Conservation (phyloP, 1,140 invertebrate genomes). For the Formica selysi region DNA sequence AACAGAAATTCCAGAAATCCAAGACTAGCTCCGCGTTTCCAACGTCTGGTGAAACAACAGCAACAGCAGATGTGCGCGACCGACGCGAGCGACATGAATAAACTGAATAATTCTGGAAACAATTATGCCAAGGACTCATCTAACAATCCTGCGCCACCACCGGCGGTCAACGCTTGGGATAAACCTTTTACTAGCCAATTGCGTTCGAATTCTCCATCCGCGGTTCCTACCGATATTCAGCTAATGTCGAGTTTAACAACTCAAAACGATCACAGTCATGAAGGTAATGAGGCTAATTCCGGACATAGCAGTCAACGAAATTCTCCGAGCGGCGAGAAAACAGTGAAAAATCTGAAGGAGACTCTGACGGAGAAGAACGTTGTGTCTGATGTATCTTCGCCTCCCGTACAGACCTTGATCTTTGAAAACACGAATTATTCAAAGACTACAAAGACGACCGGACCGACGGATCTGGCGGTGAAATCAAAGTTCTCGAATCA, state of each 20-base stretch:
- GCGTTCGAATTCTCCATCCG: conserved; percentile 86
- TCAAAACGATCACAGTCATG: conserved; percentile 77
- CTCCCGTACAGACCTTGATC: conserved; percentile 95
- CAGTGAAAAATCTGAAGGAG: conserved; percentile 81
- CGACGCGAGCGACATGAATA: conserved; percentile 84
- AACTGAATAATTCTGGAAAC: conserved; percentile 77
- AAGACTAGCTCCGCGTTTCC: conserved; percentile 93
- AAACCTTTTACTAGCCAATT: conserved; percentile 92
- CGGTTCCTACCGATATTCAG: conserved; percentile 80
- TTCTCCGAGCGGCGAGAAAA: conserved; percentile 85
- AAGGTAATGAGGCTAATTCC: conserved; percentile 77
- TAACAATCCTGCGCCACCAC: conserved; percentile 88
- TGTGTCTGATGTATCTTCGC: conserved; percentile 90
- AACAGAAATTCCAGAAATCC: conserved; percentile 79
- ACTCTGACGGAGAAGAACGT: conserved; percentile 86
- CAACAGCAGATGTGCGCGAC: conserved; percentile 80
- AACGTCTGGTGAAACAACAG: conserved; percentile 87
- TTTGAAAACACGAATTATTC: conserved; percentile 96
- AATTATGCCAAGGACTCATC: conserved; percentile 85
- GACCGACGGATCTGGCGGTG: conserved; percentile 82
- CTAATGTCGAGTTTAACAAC: conserved; percentile 78
- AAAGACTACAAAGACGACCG: conserved; percentile 85
- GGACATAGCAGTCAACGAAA: conserved; percentile 88
- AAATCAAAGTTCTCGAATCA: conserved; percentile 86
- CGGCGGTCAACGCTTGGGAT: conserved; percentile 93